Evolutionary conservation across 2,797 vertebrate species (phyloP), one percentile per base, ranked within the genome.

Genomic region (Typhlichthys eigenmanni): DNA sequence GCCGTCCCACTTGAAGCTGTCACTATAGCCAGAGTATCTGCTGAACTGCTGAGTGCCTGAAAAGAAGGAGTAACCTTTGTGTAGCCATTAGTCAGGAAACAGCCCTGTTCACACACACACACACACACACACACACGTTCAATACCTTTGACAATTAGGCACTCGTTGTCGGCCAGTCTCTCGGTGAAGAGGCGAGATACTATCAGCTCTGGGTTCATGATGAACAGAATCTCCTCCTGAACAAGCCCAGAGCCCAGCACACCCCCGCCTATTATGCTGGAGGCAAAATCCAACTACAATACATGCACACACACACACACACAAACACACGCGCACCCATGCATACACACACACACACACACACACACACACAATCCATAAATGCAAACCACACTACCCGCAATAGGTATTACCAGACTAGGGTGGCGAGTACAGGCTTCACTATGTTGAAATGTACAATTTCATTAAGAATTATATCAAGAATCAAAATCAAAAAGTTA

Each of bases 211-310:
- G 91, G 89, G 64, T 88, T 80, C 4, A 91, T 82, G 6, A 93
- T 66, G 69, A 93, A 93, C 57, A 91, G 79, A 62, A 93, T 92
- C 78, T 93, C 91, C 13, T 93, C 92, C 75, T 93, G 92, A 19
- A 92, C 82, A 64, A 93, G 81, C 46, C 91, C 92, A 0, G 68
- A 71, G 10, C 78, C 60, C 47, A 93, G 77, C 12, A 93, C 87
- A 0, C 90, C 92, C 16, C 92, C 92, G 0, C 92, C 92, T 0
- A 93, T 65, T 49, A 54, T 8, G 10, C 58, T 79, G 58, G 34
- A 62, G 2, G 92, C 92, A 19, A 93, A 93, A 55, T 93, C 91
- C 81, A 92, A 91, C 92, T 92, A 1, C 38, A 38, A 38, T 9
- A 32, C 6, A 6, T 11, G 2, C 0, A 2, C 1, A 38, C 34